Percentiles rank a stretch among this genome's conserved stretches.
Conservation (phyloP, 2,797 vertebrate species). For the Chelidonichthys spinosus region DNA sequence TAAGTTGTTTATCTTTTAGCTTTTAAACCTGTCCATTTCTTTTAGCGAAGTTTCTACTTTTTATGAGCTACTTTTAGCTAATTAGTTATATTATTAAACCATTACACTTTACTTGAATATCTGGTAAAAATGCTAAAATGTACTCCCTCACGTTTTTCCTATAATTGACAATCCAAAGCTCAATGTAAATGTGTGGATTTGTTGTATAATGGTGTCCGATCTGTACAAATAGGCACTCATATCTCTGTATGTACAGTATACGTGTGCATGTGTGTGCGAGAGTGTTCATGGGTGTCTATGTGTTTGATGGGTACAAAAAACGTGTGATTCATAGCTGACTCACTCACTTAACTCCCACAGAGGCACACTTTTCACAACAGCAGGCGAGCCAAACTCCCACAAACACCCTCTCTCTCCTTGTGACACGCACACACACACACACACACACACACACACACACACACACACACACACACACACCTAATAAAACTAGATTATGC, state of each 20-base stretch:
- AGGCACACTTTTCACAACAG: conserved; percentile 84
- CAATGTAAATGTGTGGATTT: conserved; percentile 39
- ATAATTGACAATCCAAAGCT: conserved; percentile 17
- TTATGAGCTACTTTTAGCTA: no score
- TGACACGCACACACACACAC: neutral
- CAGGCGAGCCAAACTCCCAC: conserved; percentile 81
- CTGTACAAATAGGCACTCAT: conserved; percentile 28
- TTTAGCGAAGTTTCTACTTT: no score
- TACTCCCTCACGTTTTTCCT: conserved; percentile 17
- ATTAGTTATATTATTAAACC: no score
- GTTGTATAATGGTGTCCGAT: conserved; percentile 40
- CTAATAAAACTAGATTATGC: conserved; percentile 63
- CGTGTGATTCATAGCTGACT: conserved; percentile 85
- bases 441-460: conserved; percentile 10
- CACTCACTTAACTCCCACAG: conserved; percentile 84
- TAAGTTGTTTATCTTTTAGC: no score
- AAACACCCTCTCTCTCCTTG: conserved; percentile 73
- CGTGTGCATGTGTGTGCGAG: conserved; percentile 9
- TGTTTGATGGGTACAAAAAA: conserved; percentile 64
- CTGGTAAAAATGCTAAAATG: no score
- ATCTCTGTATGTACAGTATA: conserved; percentile 35
- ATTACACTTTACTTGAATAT: no score
- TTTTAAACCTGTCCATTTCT: no score
- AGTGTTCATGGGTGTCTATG: conserved; percentile 43
- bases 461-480: conserved; percentile 35